Conservation (phyloP, 2,888 invertebrate species). For the Pollenia labialis region DNA sequence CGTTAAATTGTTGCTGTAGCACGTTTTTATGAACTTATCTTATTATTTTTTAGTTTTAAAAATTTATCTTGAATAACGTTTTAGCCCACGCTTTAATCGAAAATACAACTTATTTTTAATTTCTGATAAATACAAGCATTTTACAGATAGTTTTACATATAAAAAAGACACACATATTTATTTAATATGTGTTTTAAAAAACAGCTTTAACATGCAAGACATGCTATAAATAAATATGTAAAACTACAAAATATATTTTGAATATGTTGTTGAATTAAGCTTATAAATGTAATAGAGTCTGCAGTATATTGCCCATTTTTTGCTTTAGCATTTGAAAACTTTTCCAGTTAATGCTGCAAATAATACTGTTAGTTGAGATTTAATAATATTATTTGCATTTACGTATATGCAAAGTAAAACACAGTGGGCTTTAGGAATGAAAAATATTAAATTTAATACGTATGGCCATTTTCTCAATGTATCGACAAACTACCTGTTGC, state of each 20-base stretch:
- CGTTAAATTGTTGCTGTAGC: not conserved
- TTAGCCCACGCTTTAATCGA: constrained; percentile 49
- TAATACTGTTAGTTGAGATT: not conserved
- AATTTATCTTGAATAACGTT: constrained; percentile 41
- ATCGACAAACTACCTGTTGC: no score
- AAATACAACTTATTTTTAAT: not conserved
- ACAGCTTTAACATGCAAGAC: constrained; percentile 48
- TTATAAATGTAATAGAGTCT: not conserved
- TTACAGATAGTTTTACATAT: constrained; percentile 7
- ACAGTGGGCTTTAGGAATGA: not conserved
- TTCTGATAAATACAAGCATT: not conserved
- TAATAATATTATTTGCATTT: constrained; percentile 8
- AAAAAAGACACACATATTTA: constrained; percentile 8
- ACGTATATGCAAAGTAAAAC: not conserved
- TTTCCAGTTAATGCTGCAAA: not conserved
- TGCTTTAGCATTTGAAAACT: constrained; percentile 22
- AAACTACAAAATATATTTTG: constrained; percentile 27
- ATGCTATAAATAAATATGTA: constrained; percentile 38
- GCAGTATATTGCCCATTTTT: not conserved
- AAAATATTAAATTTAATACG: not conserved
- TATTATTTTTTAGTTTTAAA: not conserved
- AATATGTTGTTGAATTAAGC: constrained; percentile 12
- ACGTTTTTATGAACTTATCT: constrained; percentile 5
- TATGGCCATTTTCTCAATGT: no score
- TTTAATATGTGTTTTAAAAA: constrained; percentile 54